A percentile compares a stretch with the other conserved stretches of the same genome.
phyloP scores from a whole-genome alignment of 2,888 invertebrate species.

The Idaea aversata region DNA sequence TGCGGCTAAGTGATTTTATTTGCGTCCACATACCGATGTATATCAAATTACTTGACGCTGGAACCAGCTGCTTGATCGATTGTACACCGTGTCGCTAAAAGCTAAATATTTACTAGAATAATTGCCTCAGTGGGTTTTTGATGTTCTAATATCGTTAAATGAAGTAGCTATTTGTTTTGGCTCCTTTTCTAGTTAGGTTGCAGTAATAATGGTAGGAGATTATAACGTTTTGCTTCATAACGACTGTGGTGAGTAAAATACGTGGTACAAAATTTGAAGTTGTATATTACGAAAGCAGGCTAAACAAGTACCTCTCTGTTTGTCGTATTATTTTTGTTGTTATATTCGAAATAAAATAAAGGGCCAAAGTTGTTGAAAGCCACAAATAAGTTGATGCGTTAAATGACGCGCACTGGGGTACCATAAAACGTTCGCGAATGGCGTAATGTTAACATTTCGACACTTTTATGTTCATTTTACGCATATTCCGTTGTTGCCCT shows the following conservation, averaged over 20 bases:
- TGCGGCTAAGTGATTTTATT: slow-evolving; percentile 78
- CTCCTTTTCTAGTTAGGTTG: slow-evolving; percentile 14
- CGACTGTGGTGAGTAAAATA: too few species aligned
- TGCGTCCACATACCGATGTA: slow-evolving; percentile 78
- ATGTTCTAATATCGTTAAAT: slow-evolving; percentile 21
- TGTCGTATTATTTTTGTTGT: neutral
- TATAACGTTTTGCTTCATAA: neutral
- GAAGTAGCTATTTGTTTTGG: slow-evolving; percentile 25
- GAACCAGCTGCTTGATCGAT: slow-evolving; percentile 77
- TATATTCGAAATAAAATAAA: slow-evolving; percentile 17
- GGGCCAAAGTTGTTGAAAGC: slow-evolving; percentile 23
- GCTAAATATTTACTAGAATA: slow-evolving; percentile 59
- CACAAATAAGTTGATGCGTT: slow-evolving; percentile 52
- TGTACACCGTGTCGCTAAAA: slow-evolving; percentile 61
- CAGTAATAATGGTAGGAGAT: neutral
- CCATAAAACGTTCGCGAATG: slow-evolving; percentile 55
- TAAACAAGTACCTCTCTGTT: neutral
- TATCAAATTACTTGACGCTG: slow-evolving; percentile 73
- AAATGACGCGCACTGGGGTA: slow-evolving; percentile 50
- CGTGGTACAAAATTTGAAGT: too few species aligned
- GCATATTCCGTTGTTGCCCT: slow-evolving; percentile 38
- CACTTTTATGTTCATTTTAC: slow-evolving; percentile 54
- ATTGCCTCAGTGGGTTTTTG: slow-evolving; percentile 41
- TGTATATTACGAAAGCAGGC: neutral
- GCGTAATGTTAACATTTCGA: slow-evolving; percentile 55